Percentiles rank a stretch among this genome's conserved stretches.
Evolutionary conservation across 2,113 vertebrate genomes (phyloP).

Genomic region (Athene cunicularia): DNA sequence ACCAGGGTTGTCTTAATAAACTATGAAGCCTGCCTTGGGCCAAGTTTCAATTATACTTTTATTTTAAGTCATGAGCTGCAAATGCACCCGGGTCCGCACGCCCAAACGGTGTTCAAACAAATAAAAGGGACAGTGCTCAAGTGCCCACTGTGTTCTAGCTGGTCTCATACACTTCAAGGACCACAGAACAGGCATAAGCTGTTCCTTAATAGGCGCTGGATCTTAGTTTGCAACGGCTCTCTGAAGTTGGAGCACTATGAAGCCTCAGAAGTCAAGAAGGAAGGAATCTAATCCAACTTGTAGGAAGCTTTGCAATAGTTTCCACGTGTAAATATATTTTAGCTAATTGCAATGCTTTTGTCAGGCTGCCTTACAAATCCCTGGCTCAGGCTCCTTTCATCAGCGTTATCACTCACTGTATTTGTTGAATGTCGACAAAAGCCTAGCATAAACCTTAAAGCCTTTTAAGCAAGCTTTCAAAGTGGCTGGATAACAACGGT

Average conservation of each 20-base stretch:
- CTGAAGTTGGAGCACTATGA: background rate
- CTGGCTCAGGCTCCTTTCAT: background rate
- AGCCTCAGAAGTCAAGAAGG: background rate
- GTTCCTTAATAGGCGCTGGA: background rate
- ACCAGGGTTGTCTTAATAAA: background rate
- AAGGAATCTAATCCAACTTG: background rate
- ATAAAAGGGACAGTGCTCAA: background rate
- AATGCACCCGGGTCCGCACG: background rate
- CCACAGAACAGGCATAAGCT: background rate
- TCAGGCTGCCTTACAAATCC: background rate
- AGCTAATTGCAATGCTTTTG: background rate
- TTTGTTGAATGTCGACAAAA: background rate
- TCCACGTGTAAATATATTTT: fast-evolving
- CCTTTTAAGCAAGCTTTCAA: background rate
- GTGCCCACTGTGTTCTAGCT: background rate
- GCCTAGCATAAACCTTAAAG: background rate
- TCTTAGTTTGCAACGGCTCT: background rate
- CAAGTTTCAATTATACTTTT: background rate
- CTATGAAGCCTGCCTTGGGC: background rate
- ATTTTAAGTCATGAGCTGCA: background rate
- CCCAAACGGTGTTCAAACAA: background rate
- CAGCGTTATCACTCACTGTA: background rate
- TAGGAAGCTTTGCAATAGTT: background rate
- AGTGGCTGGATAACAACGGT: background rate
- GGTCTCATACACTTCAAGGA: background rate